These are phyloP conservation scores for Salpingus planirostris DNA, from an alignment of 2,888 invertebrate species.

Conservation along the genomic window DNA sequence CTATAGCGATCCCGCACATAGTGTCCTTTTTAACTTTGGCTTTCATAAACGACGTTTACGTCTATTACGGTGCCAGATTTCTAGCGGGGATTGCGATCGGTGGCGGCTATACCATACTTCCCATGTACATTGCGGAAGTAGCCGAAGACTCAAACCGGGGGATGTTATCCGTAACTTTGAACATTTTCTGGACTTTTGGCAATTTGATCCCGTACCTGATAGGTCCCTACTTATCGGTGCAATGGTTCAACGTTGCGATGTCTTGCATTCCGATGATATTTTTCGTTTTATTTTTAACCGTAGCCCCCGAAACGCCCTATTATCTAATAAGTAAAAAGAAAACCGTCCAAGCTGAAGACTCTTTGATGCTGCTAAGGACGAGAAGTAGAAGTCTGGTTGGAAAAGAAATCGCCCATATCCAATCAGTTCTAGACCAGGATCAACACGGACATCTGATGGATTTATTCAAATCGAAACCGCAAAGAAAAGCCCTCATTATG, in stretches of 20 bases:
- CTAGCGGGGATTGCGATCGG: constrained; percentile 54
- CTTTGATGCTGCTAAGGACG: constrained; percentile 53
- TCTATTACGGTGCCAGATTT: constrained; percentile 4
- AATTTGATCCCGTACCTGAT: constrained; percentile 58
- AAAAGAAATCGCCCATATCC: constrained; percentile 49
- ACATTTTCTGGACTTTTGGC: constrained; percentile 60
- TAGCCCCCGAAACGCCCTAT: constrained; percentile 75
- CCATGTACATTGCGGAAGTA: constrained; percentile 80
- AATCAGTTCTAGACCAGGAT: constrained; percentile 24
- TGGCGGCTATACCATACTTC: constrained; percentile 60
- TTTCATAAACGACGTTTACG: constrained; percentile 15
- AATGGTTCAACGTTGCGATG: constrained; percentile 47
- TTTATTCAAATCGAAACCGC: constrained; percentile 53
- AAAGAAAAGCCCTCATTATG: constrained; percentile 65
- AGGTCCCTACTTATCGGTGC: constrained; percentile 62
- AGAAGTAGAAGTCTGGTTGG: constrained; percentile 9
- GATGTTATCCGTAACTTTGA: constrained; percentile 61
- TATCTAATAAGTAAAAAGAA: constrained; percentile 53
- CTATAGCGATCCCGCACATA: constrained; percentile 54
- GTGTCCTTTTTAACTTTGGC: constrained; percentile 35
- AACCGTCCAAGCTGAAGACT: constrained; percentile 46
- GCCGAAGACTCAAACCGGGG: constrained; percentile 67
- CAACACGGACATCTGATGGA: constrained; percentile 47
- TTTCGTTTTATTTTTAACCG: constrained; percentile 46
- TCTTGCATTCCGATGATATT: constrained; percentile 45